Percentiles rank a stretch among this genome's conserved stretches.
These are phyloP conservation scores for Tyrannus savana DNA, from an alignment of 2,113 vertebrate species.

Conservation along the genomic window DNA sequence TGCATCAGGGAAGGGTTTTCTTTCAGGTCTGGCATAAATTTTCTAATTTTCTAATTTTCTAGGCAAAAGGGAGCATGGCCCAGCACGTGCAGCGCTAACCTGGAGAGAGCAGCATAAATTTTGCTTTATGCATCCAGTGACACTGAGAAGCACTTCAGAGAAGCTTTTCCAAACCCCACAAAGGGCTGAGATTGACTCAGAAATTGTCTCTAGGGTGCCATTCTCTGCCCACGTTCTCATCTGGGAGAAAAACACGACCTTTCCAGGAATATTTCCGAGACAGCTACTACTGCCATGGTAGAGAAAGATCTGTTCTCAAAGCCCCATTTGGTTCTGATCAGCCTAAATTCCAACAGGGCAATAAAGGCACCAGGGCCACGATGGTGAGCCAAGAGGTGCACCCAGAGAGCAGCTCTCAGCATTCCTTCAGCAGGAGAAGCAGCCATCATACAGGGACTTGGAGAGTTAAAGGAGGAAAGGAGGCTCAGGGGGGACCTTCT, in stretches of 20 bases:
- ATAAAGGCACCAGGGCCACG: background rate
- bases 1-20: background rate
- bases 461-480: background rate
- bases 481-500: background rate
- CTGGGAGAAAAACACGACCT: background rate
- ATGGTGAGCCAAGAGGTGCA: background rate
- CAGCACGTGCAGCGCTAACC: background rate
- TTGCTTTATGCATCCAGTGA: background rate
- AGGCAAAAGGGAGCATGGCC: background rate
- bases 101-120: background rate
- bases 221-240: background rate
- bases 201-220: background rate
- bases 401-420: background rate
- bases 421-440: background rate
- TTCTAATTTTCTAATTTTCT: too few species aligned
- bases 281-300: background rate
- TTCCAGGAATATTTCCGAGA: background rate
- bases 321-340: background rate
- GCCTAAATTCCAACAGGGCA: background rate
- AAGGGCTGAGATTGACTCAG: background rate
- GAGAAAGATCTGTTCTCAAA: background rate
- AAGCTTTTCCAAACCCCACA: background rate
- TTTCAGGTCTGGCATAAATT: background rate
- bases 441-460: background rate
- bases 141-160: background rate